These are phyloP conservation scores for Rhabdornis inornatus DNA, from an alignment of 2,113 vertebrate species.

Conservation along the genomic window DNA sequence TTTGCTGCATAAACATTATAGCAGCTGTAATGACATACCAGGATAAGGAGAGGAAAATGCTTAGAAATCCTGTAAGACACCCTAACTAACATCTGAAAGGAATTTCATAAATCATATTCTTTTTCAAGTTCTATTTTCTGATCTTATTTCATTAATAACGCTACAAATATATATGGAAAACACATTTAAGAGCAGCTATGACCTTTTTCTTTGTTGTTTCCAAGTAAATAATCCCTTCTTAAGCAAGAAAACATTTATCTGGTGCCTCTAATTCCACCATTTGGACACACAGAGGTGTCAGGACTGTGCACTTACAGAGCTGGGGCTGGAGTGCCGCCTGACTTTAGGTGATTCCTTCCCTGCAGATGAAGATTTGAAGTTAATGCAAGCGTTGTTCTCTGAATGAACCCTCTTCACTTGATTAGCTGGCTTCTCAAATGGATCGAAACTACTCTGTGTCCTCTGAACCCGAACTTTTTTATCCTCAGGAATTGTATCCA, in stretches of 20 bases:
- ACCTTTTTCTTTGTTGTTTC: neutral
- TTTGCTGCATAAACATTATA: neutral
- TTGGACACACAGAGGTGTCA: accelerated
- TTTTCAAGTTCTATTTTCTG: neutral
- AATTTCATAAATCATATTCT: neutral
- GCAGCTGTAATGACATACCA: neutral
- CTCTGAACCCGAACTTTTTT: slow-evolving; percentile 94
- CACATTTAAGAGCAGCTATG: neutral
- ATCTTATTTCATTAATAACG: neutral
- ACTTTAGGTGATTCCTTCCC: slow-evolving; percentile 94
- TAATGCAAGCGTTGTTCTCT: slow-evolving; percentile 96
- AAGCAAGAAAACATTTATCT: neutral
- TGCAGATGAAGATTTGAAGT: slow-evolving; percentile 82
- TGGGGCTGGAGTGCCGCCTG: slow-evolving; percentile 91
- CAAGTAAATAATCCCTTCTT: neutral
- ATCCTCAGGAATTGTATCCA: slow-evolving; percentile 98
- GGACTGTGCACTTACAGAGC: slow-evolving; percentile 83
- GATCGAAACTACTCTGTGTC: slow-evolving; percentile 93
- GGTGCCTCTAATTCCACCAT: neutral
- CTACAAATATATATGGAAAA: neutral
- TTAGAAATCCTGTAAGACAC: neutral
- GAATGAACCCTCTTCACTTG: slow-evolving; percentile 97
- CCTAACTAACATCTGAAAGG: neutral
- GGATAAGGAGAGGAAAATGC: neutral
- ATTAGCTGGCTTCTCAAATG: slow-evolving; percentile 89